Percentiles rank a stretch among this genome's conserved stretches.
phyloP scores from a whole-genome alignment of 53 echinoderm and acorn worm species.

The Echinarachnius parma region DNA sequence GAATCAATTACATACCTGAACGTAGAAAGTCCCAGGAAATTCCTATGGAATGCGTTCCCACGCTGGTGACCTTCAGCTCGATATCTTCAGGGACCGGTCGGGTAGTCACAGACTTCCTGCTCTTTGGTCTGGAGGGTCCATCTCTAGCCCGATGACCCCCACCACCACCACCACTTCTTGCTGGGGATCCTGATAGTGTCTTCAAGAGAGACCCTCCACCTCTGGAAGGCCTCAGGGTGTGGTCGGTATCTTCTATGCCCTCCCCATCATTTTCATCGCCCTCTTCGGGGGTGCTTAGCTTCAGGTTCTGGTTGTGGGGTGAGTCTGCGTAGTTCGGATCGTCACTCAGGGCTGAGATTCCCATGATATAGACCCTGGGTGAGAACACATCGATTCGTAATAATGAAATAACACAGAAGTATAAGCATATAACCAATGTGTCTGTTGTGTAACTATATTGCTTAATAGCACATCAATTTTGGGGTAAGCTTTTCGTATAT shows the following conservation, averaged over 20 bases:
- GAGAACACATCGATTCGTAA: neutral
- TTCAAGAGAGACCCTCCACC: slow-evolving; percentile 5
- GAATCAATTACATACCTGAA: slow-evolving; percentile 18
- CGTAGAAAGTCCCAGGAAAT: slow-evolving; percentile 31
- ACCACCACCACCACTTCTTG: neutral
- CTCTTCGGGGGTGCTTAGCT: slow-evolving; percentile 46
- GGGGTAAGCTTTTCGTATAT: no score
- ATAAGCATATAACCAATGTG: no score
- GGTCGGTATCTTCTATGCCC: neutral
- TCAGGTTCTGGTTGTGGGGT: slow-evolving; percentile 46
- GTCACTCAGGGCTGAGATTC: slow-evolving; percentile 62
- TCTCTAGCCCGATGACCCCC: neutral
- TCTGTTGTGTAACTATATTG: no score
- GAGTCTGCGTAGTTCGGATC: slow-evolving; percentile 64
- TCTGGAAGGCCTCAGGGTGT: neutral
- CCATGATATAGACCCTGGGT: slow-evolving; percentile 61
- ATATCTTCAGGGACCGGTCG: slow-evolving; percentile 19
- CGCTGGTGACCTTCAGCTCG: slow-evolving; percentile 11
- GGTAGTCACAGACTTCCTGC: neutral
- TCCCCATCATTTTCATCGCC: neutral
- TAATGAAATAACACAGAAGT: no score
- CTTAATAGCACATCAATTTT: no score
- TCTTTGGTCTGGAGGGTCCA: neutral
- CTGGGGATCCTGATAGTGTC: neutral
- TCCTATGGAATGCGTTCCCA: slow-evolving; percentile 14